Percentiles rank a stretch among this genome's conserved stretches.
Conservation (phyloP, 2,113 vertebrate genomes). For the Sardina pilchardus region DNA sequence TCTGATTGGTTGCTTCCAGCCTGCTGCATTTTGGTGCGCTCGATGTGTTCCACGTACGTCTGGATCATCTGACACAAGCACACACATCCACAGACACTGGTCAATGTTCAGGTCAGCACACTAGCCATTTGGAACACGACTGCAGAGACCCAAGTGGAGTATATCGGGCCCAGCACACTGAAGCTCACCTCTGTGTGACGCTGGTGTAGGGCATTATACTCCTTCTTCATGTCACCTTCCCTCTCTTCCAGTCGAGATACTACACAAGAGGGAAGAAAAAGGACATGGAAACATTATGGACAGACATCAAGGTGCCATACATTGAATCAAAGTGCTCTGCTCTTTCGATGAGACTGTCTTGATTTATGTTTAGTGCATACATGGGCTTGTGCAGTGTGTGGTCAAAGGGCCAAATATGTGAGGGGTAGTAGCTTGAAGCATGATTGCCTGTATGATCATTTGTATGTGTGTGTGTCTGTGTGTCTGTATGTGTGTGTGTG, state of each 20-base stretch:
- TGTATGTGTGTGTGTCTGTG: slow-evolving; percentile 1
- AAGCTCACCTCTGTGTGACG: slow-evolving; percentile 90
- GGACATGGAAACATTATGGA: neutral
- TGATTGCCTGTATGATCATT: neutral
- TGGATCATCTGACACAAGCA: slow-evolving; percentile 88
- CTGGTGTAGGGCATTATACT: slow-evolving; percentile 95
- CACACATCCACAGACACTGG: neutral
- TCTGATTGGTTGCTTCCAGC: slow-evolving; percentile 85
- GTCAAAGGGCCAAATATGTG: neutral
- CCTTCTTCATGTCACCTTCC: slow-evolving; percentile 97
- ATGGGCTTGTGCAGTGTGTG: neutral
- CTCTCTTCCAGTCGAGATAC: slow-evolving; percentile 93
- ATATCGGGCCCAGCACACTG: neutral
- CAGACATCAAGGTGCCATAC: neutral
- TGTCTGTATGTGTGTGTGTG: neutral
- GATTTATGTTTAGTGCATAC: neutral
- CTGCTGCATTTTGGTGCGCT: slow-evolving; percentile 94
- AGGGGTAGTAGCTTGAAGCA: neutral
- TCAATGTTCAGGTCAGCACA: neutral
- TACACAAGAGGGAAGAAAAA: slow-evolving; percentile 51
- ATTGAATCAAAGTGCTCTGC: neutral
- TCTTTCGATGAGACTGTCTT: neutral
- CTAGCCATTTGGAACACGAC: neutral
- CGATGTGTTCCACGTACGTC: slow-evolving; percentile 96
- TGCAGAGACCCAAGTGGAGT: neutral